Percentiles rank a stretch among this genome's conserved stretches.
Evolutionary conservation across 2,113 vertebrate genomes (phyloP).

Genomic region (Jacana jacana): DNA sequence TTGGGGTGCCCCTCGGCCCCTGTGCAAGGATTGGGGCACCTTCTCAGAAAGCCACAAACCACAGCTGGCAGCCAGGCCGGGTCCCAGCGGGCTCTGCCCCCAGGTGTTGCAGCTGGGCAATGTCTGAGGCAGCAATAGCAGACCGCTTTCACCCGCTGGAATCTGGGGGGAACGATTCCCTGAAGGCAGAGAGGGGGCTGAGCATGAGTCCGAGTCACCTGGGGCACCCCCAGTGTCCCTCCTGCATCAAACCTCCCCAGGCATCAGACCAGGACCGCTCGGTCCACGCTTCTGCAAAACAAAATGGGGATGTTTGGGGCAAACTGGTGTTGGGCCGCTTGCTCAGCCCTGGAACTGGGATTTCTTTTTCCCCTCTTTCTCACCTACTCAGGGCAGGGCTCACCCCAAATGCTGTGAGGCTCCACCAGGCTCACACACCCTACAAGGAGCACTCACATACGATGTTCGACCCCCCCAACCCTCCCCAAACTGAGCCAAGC

Average conservation of each 20-base stretch:
- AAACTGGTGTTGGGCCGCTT: background rate
- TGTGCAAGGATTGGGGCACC: accelerated
- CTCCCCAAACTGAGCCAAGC: too few relatives aligned
- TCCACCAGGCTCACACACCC: background rate
- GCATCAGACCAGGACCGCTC: accelerated
- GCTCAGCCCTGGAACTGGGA: accelerated
- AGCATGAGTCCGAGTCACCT: accelerated
- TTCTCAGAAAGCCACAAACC: background rate
- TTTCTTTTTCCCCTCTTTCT: background rate
- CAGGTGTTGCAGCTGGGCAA: background rate
- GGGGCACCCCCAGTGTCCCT: accelerated
- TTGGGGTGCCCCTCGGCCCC: background rate
- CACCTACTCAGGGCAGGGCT: background rate
- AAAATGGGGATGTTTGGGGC: accelerated
- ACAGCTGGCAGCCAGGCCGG: accelerated
- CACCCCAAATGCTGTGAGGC: background rate
- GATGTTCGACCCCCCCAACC: background rate
- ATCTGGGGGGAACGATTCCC: accelerated
- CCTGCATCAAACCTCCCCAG: accelerated
- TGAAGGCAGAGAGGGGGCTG: background rate
- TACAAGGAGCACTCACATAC: accelerated
- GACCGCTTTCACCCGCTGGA: accelerated
- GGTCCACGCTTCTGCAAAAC: background rate
- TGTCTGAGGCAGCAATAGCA: background rate
- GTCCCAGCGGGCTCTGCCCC: background rate